phyloP scores from a whole-genome alignment of 2,113 vertebrate species.

The Panurus biarmicus region DNA sequence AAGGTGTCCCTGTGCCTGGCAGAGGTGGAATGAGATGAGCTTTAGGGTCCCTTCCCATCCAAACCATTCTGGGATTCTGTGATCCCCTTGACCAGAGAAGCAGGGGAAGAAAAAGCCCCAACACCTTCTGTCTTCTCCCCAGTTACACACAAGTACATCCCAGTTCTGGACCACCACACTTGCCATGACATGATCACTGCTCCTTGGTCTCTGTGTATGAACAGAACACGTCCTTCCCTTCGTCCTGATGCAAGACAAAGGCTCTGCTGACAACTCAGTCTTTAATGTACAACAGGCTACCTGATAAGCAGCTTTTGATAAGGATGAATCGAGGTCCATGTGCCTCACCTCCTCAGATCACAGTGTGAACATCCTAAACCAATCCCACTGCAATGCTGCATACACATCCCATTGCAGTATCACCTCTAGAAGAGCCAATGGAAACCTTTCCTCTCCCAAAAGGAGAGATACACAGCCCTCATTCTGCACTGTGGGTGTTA shows the following conservation, averaged over 20 bases:
- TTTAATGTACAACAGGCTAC: background rate
- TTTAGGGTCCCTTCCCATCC: background rate
- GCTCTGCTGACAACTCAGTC: background rate
- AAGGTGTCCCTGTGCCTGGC: background rate
- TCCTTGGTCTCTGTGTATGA: background rate
- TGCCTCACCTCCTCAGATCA: background rate
- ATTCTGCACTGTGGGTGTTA: background rate
- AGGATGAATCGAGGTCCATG: background rate
- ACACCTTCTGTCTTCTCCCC: background rate
- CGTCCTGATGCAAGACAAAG: accelerated
- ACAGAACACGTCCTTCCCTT: background rate
- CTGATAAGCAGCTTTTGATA: background rate
- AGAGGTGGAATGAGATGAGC: background rate
- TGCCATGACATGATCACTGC: background rate
- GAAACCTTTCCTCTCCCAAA: background rate
- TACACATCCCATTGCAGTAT: background rate
- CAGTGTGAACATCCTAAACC: background rate
- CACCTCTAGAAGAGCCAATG: background rate
- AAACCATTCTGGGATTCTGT: background rate
- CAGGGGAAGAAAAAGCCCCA: background rate
- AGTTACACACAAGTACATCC: background rate
- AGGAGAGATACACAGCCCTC: background rate
- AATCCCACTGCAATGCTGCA: background rate
- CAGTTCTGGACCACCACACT: background rate
- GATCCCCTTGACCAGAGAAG: background rate